phyloP scores from a whole-genome alignment of 2,797 vertebrate species.

The Parauchenoglanis punctatus region DNA sequence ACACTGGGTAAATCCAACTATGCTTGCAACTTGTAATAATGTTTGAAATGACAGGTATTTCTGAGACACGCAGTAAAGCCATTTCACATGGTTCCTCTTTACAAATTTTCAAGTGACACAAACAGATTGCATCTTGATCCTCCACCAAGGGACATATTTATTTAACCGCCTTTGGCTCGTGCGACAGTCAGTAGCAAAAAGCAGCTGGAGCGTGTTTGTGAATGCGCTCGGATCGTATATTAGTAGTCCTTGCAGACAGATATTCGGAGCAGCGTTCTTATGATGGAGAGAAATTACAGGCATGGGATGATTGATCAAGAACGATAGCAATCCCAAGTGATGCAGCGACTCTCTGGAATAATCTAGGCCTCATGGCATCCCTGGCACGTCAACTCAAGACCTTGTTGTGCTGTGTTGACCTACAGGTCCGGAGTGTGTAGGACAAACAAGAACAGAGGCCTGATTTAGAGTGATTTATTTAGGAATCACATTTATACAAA shows the following conservation, averaged over 20 bases:
- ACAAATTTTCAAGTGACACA: slow-evolving; percentile 77
- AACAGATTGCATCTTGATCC: slow-evolving; percentile 83
- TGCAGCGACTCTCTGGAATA: slow-evolving; percentile 13
- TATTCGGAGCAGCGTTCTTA: slow-evolving; percentile 33
- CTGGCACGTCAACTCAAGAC: slow-evolving; percentile 14
- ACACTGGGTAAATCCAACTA: background rate
- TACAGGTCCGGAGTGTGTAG: background rate
- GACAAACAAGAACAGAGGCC: background rate
- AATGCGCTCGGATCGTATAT: slow-evolving; percentile 58
- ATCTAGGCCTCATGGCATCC: slow-evolving; percentile 14
- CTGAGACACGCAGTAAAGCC: background rate
- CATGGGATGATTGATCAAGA: slow-evolving; percentile 19
- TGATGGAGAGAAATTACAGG: slow-evolving; percentile 27
- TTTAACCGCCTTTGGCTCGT: slow-evolving; percentile 77
- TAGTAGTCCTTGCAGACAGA: slow-evolving; percentile 24
- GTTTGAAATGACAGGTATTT: background rate
- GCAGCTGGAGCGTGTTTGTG: slow-evolving; percentile 67
- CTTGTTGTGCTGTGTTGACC: background rate
- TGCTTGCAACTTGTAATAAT: background rate
- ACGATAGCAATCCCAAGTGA: slow-evolving; percentile 42
- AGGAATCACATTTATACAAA: background rate
- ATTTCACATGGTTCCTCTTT: slow-evolving; percentile 79
- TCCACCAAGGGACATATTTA: slow-evolving; percentile 68
- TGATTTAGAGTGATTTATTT: background rate
- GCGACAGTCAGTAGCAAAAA: slow-evolving; percentile 63